Conservation (phyloP, 2,888 invertebrate species). For the Epistrophella euchroma region DNA sequence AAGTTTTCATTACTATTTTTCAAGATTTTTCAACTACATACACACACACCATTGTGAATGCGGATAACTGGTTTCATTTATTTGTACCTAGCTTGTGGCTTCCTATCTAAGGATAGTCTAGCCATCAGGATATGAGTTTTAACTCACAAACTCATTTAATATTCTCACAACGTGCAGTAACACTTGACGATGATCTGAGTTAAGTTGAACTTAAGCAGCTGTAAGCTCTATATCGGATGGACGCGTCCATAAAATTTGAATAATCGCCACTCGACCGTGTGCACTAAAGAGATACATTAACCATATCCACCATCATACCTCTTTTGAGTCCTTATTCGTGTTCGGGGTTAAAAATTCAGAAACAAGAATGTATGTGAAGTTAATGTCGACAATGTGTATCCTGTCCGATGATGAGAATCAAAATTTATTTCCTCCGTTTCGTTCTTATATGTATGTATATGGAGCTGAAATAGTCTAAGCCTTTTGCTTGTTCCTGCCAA, state of each 20-base stretch:
- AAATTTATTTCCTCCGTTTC: slow-evolving; percentile 53
- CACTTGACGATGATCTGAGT: slow-evolving; percentile 61
- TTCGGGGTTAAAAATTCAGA: slow-evolving; percentile 7
- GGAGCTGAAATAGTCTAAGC: slow-evolving; percentile 57
- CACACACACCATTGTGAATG: neutral
- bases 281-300: slow-evolving; percentile 70
- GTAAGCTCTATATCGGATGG: slow-evolving; percentile 71
- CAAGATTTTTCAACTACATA: neutral
- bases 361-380: slow-evolving; percentile 53
- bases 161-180: slow-evolving; percentile 62
- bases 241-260: slow-evolving; percentile 76
- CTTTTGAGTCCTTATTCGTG: slow-evolving; percentile 14
- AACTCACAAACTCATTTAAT: slow-evolving; percentile 58
- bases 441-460: slow-evolving; percentile 19
- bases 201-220: slow-evolving; percentile 73
- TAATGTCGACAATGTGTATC: slow-evolving; percentile 63
- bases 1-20: neutral
- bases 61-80: neutral
- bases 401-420: slow-evolving; percentile 69
- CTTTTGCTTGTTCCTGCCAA: slow-evolving; percentile 74
- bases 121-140: slow-evolving; percentile 63
- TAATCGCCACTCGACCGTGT: slow-evolving; percentile 74
- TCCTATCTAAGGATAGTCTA: slow-evolving; percentile 48
- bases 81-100: slow-evolving; percentile 3
- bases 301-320: slow-evolving; percentile 5